Conservation (phyloP, 2,888 invertebrate genomes). For the Laothoe populi region DNA sequence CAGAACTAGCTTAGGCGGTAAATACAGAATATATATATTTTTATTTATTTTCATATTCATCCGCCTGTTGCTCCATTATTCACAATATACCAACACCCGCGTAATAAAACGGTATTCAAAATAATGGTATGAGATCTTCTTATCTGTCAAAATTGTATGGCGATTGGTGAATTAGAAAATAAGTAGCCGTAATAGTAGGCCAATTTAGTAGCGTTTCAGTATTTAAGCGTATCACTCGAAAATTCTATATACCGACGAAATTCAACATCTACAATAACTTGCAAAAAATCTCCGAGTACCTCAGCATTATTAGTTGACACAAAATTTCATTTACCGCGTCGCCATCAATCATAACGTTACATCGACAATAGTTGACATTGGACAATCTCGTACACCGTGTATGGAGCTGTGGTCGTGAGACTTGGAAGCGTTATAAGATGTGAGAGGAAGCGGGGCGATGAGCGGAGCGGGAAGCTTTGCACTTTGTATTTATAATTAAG, state of each 20-base stretch:
- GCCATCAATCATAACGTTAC: constrained; percentile 25
- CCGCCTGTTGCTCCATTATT: no score
- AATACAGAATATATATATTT: no score
- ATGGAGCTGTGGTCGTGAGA: constrained; percentile 24
- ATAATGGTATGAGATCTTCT: no score
- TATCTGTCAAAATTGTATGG: no score
- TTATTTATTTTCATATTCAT: no score
- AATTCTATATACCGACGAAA: neutral
- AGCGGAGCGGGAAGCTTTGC: neutral
- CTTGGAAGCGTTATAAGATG: neutral
- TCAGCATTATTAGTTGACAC: constrained; percentile 23
- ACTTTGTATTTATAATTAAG: neutral
- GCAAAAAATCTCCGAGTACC: neutral
- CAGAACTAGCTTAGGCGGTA: no score
- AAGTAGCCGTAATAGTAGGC: no score
- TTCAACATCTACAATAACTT: neutral
- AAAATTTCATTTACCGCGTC: constrained; percentile 18
- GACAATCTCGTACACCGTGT: constrained; percentile 11
- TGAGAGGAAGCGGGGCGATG: neutral
- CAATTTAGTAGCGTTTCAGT: no score
- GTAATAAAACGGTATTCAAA: no score
- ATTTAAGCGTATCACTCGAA: neutral
- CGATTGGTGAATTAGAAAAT: no score
- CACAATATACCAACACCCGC: no score
- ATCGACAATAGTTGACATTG: constrained; percentile 26